Base-by-base conservation (phyloP, 2,113 vertebrate species). In the Columba livia region DNA sequence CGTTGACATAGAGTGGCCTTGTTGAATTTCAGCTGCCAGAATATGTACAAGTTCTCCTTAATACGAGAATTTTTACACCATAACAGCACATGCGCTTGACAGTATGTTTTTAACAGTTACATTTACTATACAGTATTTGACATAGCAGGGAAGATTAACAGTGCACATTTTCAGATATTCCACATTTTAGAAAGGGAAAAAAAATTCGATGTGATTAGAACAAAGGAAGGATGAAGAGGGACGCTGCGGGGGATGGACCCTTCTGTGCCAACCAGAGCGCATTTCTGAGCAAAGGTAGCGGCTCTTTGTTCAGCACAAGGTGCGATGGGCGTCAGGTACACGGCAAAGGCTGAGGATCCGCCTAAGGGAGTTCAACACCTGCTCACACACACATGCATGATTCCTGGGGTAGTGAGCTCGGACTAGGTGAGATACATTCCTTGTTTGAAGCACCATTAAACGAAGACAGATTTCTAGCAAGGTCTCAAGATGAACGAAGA, bases 381-480 rank as follows among this genome's bases (percentile, higher is more conserved):
- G 94, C 88, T 94, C 90, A 88, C 94, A 94, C 92, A 96, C 87
- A 95, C 94, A 94, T 96, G 93, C 95, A 92, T 77, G 94, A 95
- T 90, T 96, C 86, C 2, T 36, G 17, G 73, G 90, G 85, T 77
- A 48, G 93, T 95, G 95, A 97, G 93, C 78, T 88, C 8, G 38
- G 85, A 94, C 74, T 90, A 47, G 80, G 51, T 94, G 90, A 96
- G 97, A 97, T 96, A 97, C 96, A 97, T 97, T 97, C 97, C 90
- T 96, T 87, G 84, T 95, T 94, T 94, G 93, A 97, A 97, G 97
- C 97, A 97, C 97, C 96, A 97, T 96, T 96, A 84, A 97, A 97
- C 94, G 94, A 96, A 95, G 93, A 93, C 90, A 90, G 79, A 73
- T 87, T 94, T 70, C 93, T 96, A 96, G 86, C 94, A 96, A 89